phyloP scores from a whole-genome alignment of 2,797 vertebrate species.

The Trachops cirrhosus region DNA sequence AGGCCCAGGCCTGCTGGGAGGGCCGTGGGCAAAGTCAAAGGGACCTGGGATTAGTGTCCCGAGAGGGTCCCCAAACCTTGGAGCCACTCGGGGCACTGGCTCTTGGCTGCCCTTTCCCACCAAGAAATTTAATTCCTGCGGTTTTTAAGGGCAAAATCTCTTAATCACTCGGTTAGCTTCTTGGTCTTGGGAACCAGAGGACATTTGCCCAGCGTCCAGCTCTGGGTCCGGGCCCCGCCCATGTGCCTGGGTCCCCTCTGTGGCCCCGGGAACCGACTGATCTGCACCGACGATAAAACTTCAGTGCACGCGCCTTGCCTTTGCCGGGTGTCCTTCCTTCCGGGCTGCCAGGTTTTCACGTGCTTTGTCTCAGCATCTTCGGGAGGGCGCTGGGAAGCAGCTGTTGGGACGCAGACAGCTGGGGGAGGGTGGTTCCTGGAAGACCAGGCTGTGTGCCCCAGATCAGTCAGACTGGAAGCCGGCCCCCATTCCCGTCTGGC shows the following conservation, averaged over 20 bases:
- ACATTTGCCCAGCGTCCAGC: neutral
- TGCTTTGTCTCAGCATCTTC: neutral
- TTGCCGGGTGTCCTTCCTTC: neutral
- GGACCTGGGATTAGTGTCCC: conserved; percentile 51
- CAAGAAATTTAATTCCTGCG: conserved; percentile 68
- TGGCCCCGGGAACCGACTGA: accelerated
- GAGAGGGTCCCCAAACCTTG: conserved; percentile 55
- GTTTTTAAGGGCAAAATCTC: conserved; percentile 52
- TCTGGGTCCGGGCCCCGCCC: conserved; percentile 12
- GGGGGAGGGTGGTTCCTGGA: neutral
- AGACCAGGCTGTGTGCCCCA: neutral
- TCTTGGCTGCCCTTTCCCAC: conserved; percentile 47
- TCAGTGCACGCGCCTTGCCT: accelerated
- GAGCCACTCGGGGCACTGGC: conserved; percentile 56
- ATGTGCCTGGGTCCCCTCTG: accelerated
- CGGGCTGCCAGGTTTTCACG: neutral
- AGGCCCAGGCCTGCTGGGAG: neutral
- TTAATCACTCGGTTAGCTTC: conserved; percentile 59
- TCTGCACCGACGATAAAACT: accelerated
- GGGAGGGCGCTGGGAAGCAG: neutral
- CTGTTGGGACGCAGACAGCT: accelerated
- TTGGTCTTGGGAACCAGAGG: conserved; percentile 60
- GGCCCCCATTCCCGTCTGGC: neutral
- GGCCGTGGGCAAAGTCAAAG: conserved; percentile 48
- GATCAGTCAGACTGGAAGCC: neutral